These are phyloP conservation scores for Scaptomyza polygonia DNA, from an alignment of 2,888 invertebrate genomes.

Conservation along the genomic window DNA sequence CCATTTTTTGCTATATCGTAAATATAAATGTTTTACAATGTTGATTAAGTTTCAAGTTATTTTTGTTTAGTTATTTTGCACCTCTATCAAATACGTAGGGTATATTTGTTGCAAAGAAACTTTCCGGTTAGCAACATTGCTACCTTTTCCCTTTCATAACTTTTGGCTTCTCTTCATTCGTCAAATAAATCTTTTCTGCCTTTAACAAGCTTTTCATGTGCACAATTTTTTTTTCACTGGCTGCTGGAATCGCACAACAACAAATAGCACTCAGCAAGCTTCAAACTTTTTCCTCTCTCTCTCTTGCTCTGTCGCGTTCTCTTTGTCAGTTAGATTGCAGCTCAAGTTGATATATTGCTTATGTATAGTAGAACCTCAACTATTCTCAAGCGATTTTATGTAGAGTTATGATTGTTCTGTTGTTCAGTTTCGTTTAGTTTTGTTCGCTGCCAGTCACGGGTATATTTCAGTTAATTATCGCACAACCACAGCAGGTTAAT, in stretches of 20 bases:
- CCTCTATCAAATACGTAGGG: conserved; percentile 1
- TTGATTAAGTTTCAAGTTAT: too few relatives aligned
- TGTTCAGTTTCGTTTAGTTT: conserved; percentile 17
- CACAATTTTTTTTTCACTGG: conserved; percentile 38
- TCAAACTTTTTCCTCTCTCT: not conserved
- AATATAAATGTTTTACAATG: too few relatives aligned
- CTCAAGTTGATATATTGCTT: not conserved
- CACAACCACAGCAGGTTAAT: conserved; percentile 72
- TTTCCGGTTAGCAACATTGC: conserved; percentile 45
- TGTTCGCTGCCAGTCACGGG: conserved; percentile 64
- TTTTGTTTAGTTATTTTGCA: not conserved
- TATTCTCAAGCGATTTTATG: conserved; percentile 34
- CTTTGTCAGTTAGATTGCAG: not conserved
- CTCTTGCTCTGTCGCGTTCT: not conserved
- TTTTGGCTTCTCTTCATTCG: not conserved
- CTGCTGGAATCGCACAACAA: conserved; percentile 7
- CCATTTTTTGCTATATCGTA: too few relatives aligned
- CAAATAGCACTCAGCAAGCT: conserved; percentile 10
- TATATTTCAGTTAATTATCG: conserved; percentile 78
- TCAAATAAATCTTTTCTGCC: conserved; percentile 8
- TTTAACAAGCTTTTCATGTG: conserved; percentile 38
- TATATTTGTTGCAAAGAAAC: conserved; percentile 30
- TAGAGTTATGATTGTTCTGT: conserved; percentile 35
- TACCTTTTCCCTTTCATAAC: conserved; percentile 14
- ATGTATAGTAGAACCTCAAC: not conserved